Conservation (phyloP, 2,113 vertebrate species). For the Chiloscyllium plagiosum region DNA sequence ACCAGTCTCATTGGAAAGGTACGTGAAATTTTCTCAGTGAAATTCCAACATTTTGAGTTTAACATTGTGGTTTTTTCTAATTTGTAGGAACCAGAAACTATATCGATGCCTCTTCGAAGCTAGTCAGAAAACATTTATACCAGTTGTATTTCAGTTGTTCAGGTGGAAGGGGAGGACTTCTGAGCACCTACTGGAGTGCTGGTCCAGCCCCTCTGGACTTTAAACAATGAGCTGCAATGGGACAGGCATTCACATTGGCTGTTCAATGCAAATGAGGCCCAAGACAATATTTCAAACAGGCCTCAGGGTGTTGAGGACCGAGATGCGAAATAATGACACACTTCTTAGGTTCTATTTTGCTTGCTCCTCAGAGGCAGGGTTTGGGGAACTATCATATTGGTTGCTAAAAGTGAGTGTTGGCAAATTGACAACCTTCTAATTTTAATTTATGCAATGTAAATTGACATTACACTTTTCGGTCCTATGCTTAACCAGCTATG, state of each 20-base stretch:
- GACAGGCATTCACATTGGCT: background rate
- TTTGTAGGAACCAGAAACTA: too few relatives aligned
- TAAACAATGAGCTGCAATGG: background rate
- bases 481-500: background rate
- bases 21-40: too few relatives aligned
- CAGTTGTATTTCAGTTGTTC: background rate
- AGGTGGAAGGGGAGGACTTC: background rate
- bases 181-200: too few relatives aligned
- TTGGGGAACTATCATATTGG: background rate
- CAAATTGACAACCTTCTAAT: background rate
- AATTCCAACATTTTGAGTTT: too few relatives aligned
- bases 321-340: background rate
- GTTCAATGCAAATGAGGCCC: background rate
- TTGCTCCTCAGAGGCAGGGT: background rate
- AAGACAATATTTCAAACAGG: background rate
- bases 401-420: background rate
- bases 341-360: background rate
- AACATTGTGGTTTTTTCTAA: too few relatives aligned
- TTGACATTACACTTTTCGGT: background rate
- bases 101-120: too few relatives aligned
- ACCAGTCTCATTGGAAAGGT: too few relatives aligned
- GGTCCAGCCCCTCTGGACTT: too few relatives aligned
- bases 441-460: background rate
- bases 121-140: background rate
- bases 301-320: background rate